Evolutionary conservation across 2,797 vertebrate species (phyloP).

Genomic region (Sylvia borin): DNA sequence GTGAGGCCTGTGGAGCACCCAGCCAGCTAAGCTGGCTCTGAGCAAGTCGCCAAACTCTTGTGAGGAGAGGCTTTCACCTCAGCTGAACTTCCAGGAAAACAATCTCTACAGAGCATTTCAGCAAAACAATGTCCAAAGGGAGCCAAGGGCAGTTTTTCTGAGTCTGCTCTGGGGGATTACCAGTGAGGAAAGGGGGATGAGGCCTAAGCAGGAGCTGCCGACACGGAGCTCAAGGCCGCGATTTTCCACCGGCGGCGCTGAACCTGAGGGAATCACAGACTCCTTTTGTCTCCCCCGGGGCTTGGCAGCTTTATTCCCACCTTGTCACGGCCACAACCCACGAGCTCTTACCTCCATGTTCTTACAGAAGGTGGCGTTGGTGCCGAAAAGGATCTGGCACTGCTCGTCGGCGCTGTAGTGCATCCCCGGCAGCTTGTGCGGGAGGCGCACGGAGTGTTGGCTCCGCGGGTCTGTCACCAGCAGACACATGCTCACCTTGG

Average conservation of each 20-base stretch:
- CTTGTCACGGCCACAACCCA: neutral
- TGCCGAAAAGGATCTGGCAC: constrained; percentile 97
- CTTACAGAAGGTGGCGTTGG: constrained; percentile 94
- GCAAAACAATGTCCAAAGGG: neutral
- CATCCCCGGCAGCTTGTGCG: constrained; percentile 95
- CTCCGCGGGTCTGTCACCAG: constrained; percentile 89
- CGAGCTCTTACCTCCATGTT: constrained; percentile 89
- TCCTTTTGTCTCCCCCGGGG: neutral
- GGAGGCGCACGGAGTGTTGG: constrained; percentile 82
- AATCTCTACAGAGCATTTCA: neutral
- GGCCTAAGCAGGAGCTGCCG: neutral
- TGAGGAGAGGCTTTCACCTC: constrained; percentile 25
- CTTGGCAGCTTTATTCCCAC: neutral
- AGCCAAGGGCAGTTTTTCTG: neutral
- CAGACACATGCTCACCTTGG: constrained; percentile 90
- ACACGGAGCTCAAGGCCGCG: neutral
- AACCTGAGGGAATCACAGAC: neutral
- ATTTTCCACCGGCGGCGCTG: neutral
- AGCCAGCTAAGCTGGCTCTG: neutral
- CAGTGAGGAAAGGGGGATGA: neutral
- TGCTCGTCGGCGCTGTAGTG: constrained; percentile 95
- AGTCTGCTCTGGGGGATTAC: neutral
- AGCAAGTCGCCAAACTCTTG: neutral
- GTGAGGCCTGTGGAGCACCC: neutral
- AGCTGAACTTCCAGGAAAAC: constrained; percentile 31